Evolutionary conservation across 2,888 invertebrate genomes (phyloP).

Genomic region (Sarcophaga carnaria): DNA sequence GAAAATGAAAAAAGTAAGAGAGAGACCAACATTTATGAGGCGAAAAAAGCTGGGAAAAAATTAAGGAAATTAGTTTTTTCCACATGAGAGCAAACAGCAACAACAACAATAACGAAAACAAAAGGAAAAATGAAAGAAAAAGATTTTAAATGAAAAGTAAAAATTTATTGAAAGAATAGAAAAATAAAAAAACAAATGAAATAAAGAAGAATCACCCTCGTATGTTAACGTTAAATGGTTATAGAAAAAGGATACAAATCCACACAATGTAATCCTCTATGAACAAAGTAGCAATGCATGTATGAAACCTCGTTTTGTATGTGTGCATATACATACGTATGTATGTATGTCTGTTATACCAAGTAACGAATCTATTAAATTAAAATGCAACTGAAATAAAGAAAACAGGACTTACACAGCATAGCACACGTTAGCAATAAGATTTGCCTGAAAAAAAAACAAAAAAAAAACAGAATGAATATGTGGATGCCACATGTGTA

Average conservation of each 20-base stretch:
- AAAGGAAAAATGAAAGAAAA: constrained; percentile 23
- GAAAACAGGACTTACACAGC: constrained; percentile 46
- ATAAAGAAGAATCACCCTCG: constrained; percentile 13
- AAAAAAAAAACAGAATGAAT: neutral
- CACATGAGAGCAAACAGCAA: constrained; percentile 70
- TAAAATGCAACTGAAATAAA: constrained; percentile 60
- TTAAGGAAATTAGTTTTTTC: constrained; percentile 74
- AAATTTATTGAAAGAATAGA: constrained; percentile 60
- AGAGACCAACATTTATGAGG: constrained; percentile 50
- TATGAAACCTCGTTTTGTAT: neutral
- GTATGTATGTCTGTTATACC: neutral
- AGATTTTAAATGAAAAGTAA: constrained; percentile 28
- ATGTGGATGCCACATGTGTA: neutral
- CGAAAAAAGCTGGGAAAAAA: constrained; percentile 65
- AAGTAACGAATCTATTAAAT: constrained; percentile 53
- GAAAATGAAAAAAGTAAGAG: too few species aligned
- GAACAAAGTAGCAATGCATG: constrained; percentile 6
- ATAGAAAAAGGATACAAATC: constrained; percentile 45
- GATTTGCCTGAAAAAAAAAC: constrained; percentile 14
- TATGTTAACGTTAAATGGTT: constrained; percentile 26
- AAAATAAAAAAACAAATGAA: constrained; percentile 14
- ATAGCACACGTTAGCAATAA: constrained; percentile 51
- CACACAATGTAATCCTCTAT: constrained; percentile 27
- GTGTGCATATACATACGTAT: neutral
- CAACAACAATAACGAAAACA: constrained; percentile 6